A percentile compares a stretch with the other conserved stretches of the same genome.
These are phyloP conservation scores for Drosophila lutescens DNA, from an alignment of 2,888 invertebrate genomes.

Conservation along the genomic window DNA sequence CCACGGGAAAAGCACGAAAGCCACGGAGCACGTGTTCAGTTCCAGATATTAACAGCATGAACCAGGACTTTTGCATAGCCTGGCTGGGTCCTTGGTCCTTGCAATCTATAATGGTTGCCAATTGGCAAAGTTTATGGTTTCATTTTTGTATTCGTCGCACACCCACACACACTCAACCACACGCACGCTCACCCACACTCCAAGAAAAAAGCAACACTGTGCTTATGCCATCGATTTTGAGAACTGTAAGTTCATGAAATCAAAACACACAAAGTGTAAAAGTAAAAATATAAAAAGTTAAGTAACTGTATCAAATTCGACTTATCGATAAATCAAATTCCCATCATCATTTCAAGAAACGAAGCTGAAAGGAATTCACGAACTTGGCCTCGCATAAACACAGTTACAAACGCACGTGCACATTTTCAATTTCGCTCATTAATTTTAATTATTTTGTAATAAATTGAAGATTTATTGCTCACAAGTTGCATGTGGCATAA, in stretches of 20 bases:
- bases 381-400: not conserved
- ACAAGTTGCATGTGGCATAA: conserved; percentile 69
- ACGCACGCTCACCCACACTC: not conserved
- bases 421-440: conserved; percentile 78
- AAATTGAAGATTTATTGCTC: conserved; percentile 79
- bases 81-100: conserved; percentile 1
- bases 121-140: conserved; percentile 70
- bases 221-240: not conserved
- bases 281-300: too few relatives aligned
- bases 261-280: not conserved
- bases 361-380: not conserved
- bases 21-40: conserved; percentile 53
- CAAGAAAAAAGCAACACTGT: conserved; percentile 8
- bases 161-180: not conserved
- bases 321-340: too few relatives aligned
- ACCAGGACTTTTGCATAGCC: conserved; percentile 49
- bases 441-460: conserved; percentile 80
- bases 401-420: conserved; percentile 60
- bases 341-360: too few relatives aligned
- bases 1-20: conserved; percentile 42
- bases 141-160: conserved; percentile 52
- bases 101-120: conserved; percentile 55
- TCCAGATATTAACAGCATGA: conserved; percentile 45
- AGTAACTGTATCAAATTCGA: too few relatives aligned
- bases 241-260: not conserved